Base-by-base conservation (phyloP, 2,797 vertebrate genomes). In the Propithecus perrieri region DNA sequence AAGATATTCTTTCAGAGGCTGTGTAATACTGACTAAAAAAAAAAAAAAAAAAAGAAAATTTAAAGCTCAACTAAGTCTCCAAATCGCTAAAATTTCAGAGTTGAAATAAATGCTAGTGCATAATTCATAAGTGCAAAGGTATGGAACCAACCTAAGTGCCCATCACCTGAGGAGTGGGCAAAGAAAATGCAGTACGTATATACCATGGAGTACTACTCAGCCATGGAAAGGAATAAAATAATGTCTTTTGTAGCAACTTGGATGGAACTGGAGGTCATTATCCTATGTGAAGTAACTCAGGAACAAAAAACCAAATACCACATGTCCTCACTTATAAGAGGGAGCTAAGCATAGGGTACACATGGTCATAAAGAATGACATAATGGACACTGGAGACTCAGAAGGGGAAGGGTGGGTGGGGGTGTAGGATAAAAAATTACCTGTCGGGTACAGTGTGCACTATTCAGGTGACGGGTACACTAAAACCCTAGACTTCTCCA, bases 41-140 rank as follows among this genome's bases (percentile, higher is more conserved):
- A 20, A 43, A 50, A 43, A 14, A 90, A 80, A 85, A 20, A 43
- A 50, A 57, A 57, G 22, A 59, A 92, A 86, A 94, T 55, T n/a
- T 80, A 90, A 71, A 95, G 11, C 18, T 93, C 75, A 93, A 94
- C 9, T 94, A 80, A 79, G 50, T 74, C 84, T 88, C 41, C 92
- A 91, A 96, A 89, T 55, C 85, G 30, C 63, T 89, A 72, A 94
- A 79, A 74, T 94, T 89, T 93, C 67, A 92, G 18, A 92, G 30
- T 53, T 71, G 6, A 96, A 69, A 69, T 24, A 65, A n/a, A 90
- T 69, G 17, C 30, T 89, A 55, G 0, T 46, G 28, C 22, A 89
- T 89, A 65, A 65, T 15, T 65, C 33, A n/a, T 33, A 33, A 63
- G 15, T 63, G 61, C 61, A n/a, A 65, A n/a, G 61, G 17, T 65